Percentiles rank a stretch among this genome's conserved stretches.
Conservation (phyloP, 2,113 vertebrate genomes). For the Larimichthys crocea region DNA sequence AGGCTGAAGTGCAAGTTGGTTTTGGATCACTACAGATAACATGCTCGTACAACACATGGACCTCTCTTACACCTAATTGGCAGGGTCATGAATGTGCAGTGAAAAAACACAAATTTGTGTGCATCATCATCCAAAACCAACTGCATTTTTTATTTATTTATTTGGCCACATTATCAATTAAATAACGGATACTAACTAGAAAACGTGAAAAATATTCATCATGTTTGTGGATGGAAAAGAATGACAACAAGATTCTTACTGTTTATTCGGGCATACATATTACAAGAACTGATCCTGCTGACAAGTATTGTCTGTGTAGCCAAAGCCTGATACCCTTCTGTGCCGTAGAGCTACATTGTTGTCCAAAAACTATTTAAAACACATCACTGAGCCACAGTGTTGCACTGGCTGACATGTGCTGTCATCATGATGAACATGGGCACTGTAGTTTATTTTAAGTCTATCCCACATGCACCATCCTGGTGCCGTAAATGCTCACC, state of each 20-base stretch:
- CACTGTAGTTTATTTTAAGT: neutral
- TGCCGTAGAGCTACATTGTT: neutral
- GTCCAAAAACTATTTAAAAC: neutral
- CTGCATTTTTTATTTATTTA: neutral
- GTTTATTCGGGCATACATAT: slow-evolving; percentile 1
- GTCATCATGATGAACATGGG: neutral
- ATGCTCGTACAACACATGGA: neutral
- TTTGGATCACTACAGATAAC: neutral
- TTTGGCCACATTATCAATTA: neutral
- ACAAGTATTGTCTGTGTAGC: neutral
- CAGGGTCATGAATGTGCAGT: neutral
- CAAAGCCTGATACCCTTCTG: neutral
- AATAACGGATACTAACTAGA: slow-evolving; percentile 2
- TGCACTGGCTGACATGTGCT: neutral
- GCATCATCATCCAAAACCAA: neutral
- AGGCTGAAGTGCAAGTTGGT: slow-evolving; percentile 23
- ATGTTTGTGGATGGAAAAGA: neutral
- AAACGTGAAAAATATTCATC: neutral
- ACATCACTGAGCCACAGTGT: neutral
- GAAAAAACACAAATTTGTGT: neutral
- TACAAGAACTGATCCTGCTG: neutral
- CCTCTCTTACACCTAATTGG: neutral
- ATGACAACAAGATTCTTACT: neutral
- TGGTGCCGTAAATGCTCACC: neutral
- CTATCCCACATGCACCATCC: neutral